Evolutionary conservation across 2,797 vertebrate species (phyloP).

Genomic region (Alectoris magna): DNA sequence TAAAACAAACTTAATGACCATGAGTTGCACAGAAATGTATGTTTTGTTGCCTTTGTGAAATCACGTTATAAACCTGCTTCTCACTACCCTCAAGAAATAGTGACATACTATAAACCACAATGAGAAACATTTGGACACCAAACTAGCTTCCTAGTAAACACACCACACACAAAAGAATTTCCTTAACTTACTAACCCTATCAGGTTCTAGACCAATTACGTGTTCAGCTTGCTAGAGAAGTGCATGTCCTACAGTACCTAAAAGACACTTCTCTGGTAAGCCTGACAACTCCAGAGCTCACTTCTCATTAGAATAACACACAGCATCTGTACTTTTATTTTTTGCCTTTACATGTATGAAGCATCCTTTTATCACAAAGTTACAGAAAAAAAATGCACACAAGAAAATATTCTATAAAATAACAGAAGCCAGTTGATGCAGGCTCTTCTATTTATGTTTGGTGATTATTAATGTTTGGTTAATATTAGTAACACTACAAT

Average conservation of each 20-base stretch:
- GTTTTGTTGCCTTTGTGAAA: neutral
- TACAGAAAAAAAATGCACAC: neutral
- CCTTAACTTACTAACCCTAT: neutral
- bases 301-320: neutral
- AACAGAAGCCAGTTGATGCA: neutral
- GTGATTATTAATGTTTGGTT: neutral
- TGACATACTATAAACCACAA: neutral
- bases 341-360: neutral
- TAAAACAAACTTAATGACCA: slow-evolving; percentile 4
- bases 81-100: neutral
- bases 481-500: neutral
- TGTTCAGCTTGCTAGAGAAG: neutral
- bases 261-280: neutral
- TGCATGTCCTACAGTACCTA: neutral
- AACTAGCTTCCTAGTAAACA: neutral
- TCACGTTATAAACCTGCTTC: neutral
- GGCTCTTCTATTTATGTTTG: neutral
- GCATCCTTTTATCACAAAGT: neutral
- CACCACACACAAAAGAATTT: neutral
- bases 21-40: neutral
- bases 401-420: neutral
- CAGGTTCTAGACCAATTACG: neutral
- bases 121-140: neutral
- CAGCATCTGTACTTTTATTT: neutral
- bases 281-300: neutral